Evolutionary conservation across 2,888 invertebrate genomes (phyloP), one percentile per base, ranked within the genome.

Genomic region (Ectemnius cavifrons): DNA sequence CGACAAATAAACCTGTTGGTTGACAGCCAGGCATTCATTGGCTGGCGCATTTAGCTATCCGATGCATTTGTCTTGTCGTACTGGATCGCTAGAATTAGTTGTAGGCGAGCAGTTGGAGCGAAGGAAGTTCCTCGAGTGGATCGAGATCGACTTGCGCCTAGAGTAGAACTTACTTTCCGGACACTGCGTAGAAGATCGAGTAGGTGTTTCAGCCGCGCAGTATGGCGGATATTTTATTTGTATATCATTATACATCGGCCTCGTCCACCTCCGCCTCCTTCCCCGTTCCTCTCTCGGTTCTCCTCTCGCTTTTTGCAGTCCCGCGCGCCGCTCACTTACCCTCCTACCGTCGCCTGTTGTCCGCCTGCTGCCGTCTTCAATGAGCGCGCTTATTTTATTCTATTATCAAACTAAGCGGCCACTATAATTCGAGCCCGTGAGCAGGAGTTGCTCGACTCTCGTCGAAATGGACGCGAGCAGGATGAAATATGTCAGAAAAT

Each of bases 221-320:
- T 64, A 76, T 67, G 73, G 78, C 77, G 83, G 81, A 85, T 86
- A 87, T 87, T 89, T 88, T 89, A 88, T 89, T 89, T 89, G 89
- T 89, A 87, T 88, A 88, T 88, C 89, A 86, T 89, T 89, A 87
- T 78, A 74, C 75, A 81, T 78, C 84, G 83, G 78, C 72, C 84
- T 82, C 75, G 77, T 79, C 68, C 75, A 69, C 66, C 63, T 81
- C 68, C 60, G 63, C 65, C 67, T 63, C n/a, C 49, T 63, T 52
- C 52, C 63, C 45, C 46, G 61, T 67, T 49, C 65, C 71, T 66
- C 67, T 75, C 75, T 63, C 77, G 63, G 67, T 75, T 75, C 63
- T 64, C 60, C 47, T 74, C 49, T 70, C 23, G 23, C 28, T 77
- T 58, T 67, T 71, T 72, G 71, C 75, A 61, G 52, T 5, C 60